Percentiles rank a stretch among this genome's conserved stretches.
phyloP scores from a whole-genome alignment of 2,797 vertebrate species.

The Silurus aristotelis region DNA sequence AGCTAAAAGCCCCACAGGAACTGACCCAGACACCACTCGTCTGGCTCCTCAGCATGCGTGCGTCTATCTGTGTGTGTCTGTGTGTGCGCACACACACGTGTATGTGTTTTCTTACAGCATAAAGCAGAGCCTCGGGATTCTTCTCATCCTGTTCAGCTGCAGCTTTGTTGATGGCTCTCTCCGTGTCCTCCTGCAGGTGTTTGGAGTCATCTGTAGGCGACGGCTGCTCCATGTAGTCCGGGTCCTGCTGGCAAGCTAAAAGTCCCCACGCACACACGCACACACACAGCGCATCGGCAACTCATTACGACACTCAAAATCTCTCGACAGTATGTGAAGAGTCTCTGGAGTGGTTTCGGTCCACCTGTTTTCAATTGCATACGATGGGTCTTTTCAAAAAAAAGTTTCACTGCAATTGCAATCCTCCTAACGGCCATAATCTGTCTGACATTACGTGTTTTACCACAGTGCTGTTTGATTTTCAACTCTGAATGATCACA shows the following conservation, averaged over 20 bases:
- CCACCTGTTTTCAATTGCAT: neutral
- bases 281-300: neutral
- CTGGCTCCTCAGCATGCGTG: slow-evolving; percentile 12
- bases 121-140: slow-evolving; percentile 86
- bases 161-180: slow-evolving; percentile 87
- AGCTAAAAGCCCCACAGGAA: slow-evolving; percentile 33
- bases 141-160: slow-evolving; percentile 85
- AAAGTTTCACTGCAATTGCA: neutral
- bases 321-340: slow-evolving; percentile 1
- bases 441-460: neutral
- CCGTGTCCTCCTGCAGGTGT: slow-evolving; percentile 90
- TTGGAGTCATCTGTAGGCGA: slow-evolving; percentile 86
- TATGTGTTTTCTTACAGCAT: slow-evolving; percentile 77
- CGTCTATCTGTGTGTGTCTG: slow-evolving; percentile 32
- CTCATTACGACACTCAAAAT: slow-evolving; percentile 10
- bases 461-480: neutral
- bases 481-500: neutral
- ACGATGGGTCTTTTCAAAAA: neutral
- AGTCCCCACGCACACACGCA: neutral
- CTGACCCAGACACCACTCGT: slow-evolving; percentile 45
- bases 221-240: slow-evolving; percentile 95
- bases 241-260: slow-evolving; percentile 83
- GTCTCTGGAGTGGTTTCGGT: neutral
- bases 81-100: neutral
- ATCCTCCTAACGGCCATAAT: neutral